Base-by-base conservation (phyloP, 2,888 invertebrate species). In the Clivina fossor region DNA sequence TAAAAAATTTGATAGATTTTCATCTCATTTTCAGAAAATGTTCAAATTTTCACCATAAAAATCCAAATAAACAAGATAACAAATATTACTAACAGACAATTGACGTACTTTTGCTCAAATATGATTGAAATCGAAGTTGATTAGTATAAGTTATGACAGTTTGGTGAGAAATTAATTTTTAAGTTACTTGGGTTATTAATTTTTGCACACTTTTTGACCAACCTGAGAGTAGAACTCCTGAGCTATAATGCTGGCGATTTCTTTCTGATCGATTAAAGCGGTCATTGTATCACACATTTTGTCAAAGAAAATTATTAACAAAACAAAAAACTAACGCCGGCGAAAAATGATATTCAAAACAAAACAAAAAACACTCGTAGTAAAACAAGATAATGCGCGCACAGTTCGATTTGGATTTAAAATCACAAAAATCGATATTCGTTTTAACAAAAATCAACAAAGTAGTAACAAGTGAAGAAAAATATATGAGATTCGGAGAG, bases 161-260 rank as follows among this genome's bases (percentile, higher is more conserved):
- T n/a, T n/a, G n/a, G n/a, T n/a, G n/a, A n/a, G n/a, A n/a, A n/a
- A n/a, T n/a, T n/a, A n/a, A n/a, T n/a, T n/a, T n/a, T n/a, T n/a
- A n/a, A n/a, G n/a, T n/a, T n/a, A n/a, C n/a, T n/a, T n/a, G n/a
- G n/a, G n/a, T n/a, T n/a, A n/a, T n/a, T n/a, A n/a, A n/a, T n/a
- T n/a, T n/a, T n/a, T n/a, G n/a, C n/a, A n/a, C n/a, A n/a, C n/a
- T n/a, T n/a, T n/a, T n/a, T n/a, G n/a, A 50, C 40, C 38, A 40
- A 86, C 86, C 84, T 90, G 89, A 76, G 89, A 88, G 78, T 86
- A 87, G 80, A 88, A 85, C 81, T 90, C 90, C 73, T 85, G 88
- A 71, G 89, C 88, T 70, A 90, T 81, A 76, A 89, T 86, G 77
- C 85, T 88, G 68, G 88, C 88, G 73, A 90, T 86, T 81, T 90